Evolutionary conservation across 2,888 invertebrate species (phyloP), one percentile per base, ranked within the genome.

Genomic region (Drosophila borborema): DNA sequence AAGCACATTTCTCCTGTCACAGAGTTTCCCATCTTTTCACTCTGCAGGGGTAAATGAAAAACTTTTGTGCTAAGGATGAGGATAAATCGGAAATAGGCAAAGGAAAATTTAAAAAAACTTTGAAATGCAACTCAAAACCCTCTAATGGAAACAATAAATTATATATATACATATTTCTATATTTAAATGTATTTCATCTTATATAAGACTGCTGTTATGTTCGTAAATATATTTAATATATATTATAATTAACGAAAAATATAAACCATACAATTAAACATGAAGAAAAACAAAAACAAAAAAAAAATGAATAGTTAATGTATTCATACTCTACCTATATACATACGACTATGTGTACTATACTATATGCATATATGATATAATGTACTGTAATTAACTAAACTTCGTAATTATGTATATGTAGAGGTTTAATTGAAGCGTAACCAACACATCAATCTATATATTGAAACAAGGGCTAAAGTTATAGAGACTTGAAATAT

Each of bases 161-260:
- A 77, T 81, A 80, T 75, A 34, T 75, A 83, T 88, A 81, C 67
- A 70, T 83, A 80, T 81, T 84, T 83, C 80, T 80, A 81, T 82
- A 80, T 74, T 74, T 83, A 69, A 77, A 77, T 81, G 90, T 88
- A 91, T 91, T 91, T 92, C 91, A 92, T 92, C 91, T 91, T 92
- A 91, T 90, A 93, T 92, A 92, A 92, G 93, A 92, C 92, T 92
- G 93, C 92, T 92, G 92, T 92, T 92, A 92, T 92, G 92, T 92
- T 92, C 92, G 91, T 92, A 92, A 91, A 91, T 91, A 91, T 91
- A 91, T 87, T 83, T 84, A 87, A 90, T 89, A 91, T 90, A 92
- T 90, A 90, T 79, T 89, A 85, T 82, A 83, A 90, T 90, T 91
- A 86, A 89, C 84, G 67, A 80, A 87, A 86, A 90, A 89, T 58